Conservation (phyloP, 2,888 invertebrate species). For the Pocota personata region DNA sequence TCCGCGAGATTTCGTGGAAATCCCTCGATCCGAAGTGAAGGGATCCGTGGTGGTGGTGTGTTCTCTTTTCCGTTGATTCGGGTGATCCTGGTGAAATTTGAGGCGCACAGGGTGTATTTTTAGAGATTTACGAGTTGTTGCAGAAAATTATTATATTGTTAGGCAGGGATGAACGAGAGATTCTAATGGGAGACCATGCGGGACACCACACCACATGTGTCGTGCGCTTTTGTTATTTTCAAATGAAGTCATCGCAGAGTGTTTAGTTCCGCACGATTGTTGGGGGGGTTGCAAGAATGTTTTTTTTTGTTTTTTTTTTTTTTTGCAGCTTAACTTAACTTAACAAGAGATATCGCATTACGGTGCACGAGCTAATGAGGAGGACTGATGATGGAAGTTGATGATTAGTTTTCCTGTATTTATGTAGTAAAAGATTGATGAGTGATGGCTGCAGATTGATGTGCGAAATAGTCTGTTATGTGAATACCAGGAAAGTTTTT, state of each 20-base stretch:
- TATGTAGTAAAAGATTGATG: not conserved
- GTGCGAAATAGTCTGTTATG: not conserved
- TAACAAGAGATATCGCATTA: constrained; percentile 29
- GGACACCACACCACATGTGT: constrained; percentile 61
- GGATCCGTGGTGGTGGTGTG: not conserved
- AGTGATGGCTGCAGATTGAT: not conserved
- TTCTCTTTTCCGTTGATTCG: constrained; percentile 2
- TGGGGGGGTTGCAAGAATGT: not conserved
- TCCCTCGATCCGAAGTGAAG: constrained; percentile 31
- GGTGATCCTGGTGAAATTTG: constrained; percentile 67
- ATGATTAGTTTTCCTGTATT: constrained; percentile 11
- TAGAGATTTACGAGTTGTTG: constrained; percentile 66
- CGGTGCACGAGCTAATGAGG: constrained; percentile 31
- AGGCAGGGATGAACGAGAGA: not conserved
- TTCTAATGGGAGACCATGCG: constrained; percentile 50
- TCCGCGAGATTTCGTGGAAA: constrained; percentile 62
- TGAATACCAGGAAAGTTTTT: not conserved
- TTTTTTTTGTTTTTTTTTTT: not conserved
- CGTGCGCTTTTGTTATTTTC: constrained; percentile 54
- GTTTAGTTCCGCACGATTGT: constrained; percentile 63
- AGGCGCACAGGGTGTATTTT: constrained; percentile 65
- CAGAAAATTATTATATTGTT: constrained; percentile 6
- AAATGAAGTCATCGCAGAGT: constrained; percentile 68
- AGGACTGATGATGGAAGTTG: constrained; percentile 12
- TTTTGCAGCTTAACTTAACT: not conserved